A percentile compares a stretch with the other conserved stretches of the same genome.
Evolutionary conservation across 2,888 invertebrate species (phyloP).

Genomic region (Xanthia togata): DNA sequence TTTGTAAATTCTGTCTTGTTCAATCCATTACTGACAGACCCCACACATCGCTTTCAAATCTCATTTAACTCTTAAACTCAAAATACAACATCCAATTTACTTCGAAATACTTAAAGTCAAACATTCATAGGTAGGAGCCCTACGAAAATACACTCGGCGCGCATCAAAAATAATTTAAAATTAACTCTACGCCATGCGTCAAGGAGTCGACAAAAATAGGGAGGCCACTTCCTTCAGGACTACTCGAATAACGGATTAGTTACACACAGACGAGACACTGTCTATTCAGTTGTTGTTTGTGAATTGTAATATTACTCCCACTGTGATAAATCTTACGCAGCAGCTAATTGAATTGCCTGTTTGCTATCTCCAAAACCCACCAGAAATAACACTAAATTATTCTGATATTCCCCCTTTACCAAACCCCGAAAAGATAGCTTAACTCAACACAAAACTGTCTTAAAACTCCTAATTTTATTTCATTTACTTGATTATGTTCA

Average conservation of each 20-base stretch:
- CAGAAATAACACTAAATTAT: not conserved
- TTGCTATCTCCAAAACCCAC: not conserved
- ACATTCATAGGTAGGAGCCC: conserved; percentile 57
- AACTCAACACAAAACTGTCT: not conserved
- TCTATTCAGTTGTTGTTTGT: not conserved
- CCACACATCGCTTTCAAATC: conserved; percentile 56
- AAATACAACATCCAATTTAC: conserved; percentile 62
- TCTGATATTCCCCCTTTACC: not conserved
- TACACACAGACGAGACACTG: conserved; percentile 52
- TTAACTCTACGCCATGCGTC: conserved; percentile 78
- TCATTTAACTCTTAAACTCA: conserved; percentile 48
- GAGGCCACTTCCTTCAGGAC: conserved; percentile 70
- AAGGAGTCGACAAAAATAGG: conserved; percentile 73
- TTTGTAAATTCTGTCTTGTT: conserved; percentile 6
- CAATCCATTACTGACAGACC: conserved; percentile 47
- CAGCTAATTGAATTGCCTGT: conserved; percentile 9
- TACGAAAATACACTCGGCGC: conserved; percentile 74
- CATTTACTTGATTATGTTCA: conserved; percentile 50
- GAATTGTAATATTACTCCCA: not conserved
- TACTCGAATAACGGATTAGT: conserved; percentile 61
- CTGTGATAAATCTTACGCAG: not conserved
- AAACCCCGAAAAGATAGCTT: not conserved
- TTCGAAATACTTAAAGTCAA: conserved; percentile 61
- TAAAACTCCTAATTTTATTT: conserved; percentile 23
- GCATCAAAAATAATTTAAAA: conserved; percentile 86